Percentiles rank a stretch among this genome's conserved stretches.
phyloP scores from a whole-genome alignment of 2,888 invertebrate species.

The Aphidoletes aphidimyza region DNA sequence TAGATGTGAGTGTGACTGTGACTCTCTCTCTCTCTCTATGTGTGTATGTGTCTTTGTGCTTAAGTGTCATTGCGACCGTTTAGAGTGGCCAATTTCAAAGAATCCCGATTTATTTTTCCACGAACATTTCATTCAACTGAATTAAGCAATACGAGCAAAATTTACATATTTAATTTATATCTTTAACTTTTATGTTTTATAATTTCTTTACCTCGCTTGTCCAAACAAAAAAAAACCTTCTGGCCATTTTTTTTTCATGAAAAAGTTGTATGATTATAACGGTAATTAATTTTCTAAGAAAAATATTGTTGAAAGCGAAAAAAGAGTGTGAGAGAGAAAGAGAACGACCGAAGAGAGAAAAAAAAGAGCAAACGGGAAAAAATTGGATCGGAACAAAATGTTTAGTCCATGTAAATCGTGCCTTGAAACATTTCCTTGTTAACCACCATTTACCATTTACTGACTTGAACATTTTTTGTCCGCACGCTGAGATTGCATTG shows the following conservation, averaged over 20 bases:
- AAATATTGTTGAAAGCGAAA: slow-evolving; percentile 29
- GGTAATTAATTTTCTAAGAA: slow-evolving; percentile 33
- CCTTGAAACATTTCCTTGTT: slow-evolving; percentile 3
- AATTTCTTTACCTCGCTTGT: neutral
- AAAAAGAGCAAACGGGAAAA: too few species aligned
- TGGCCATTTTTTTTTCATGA: slow-evolving; percentile 9
- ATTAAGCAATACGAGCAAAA: neutral
- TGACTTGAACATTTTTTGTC: slow-evolving; percentile 3
- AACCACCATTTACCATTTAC: slow-evolving; percentile 47
- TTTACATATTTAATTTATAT: slow-evolving; percentile 35
- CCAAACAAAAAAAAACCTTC: slow-evolving; percentile 19
- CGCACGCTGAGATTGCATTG: neutral
- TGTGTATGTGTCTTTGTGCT: neutral
- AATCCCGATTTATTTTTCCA: neutral
- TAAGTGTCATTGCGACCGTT: neutral
- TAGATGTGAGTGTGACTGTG: too few species aligned
- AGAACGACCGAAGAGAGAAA: too few species aligned
- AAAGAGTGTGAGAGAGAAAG: too few species aligned
- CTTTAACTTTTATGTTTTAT: slow-evolving; percentile 22
- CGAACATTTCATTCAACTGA: neutral
- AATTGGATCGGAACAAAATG: slow-evolving; percentile 5
- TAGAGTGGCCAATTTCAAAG: neutral
- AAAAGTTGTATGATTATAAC: neutral
- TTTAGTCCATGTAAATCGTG: slow-evolving; percentile 50
- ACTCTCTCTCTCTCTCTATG: too few species aligned